phyloP scores from a whole-genome alignment of 2,888 invertebrate species.

The Coelogynopora nodosa region DNA sequence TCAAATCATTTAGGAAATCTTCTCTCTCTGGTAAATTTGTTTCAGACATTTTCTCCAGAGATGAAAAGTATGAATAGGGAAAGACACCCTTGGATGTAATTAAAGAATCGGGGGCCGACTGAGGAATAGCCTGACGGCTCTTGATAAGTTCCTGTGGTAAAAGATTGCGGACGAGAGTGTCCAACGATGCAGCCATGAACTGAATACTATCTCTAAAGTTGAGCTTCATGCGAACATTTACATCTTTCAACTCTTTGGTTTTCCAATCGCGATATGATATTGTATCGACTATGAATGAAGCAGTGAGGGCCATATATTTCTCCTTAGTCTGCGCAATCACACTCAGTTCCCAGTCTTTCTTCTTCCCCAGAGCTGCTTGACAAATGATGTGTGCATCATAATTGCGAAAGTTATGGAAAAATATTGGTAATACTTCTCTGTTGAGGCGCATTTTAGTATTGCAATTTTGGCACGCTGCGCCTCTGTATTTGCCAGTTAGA shows the following conservation, averaged over 20 bases:
- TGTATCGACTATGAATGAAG: background rate
- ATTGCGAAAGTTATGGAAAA: conserved; percentile 31
- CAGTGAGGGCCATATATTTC: conserved; percentile 23
- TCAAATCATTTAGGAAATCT: background rate
- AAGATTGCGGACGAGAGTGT: background rate
- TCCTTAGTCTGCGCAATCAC: conserved; percentile 36
- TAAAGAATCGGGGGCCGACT: background rate
- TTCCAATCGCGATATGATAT: background rate
- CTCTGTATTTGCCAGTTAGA: conserved; percentile 47
- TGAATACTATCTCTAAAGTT: background rate
- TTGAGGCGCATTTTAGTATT: background rate
- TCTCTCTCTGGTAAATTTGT: background rate
- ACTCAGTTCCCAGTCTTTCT: conserved; percentile 26
- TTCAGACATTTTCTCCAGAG: background rate
- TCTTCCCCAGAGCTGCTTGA: background rate
- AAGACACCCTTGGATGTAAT: background rate
- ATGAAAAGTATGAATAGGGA: background rate
- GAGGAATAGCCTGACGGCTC: background rate
- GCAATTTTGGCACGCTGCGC: conserved; percentile 43
- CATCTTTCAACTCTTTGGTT: background rate
- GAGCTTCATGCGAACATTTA: background rate
- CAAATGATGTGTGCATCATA: conserved; percentile 34
- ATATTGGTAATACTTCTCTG: conserved; percentile 25
- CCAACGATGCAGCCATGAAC: background rate
- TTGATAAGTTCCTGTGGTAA: background rate